Conservation (phyloP, 1,140 invertebrate genomes). For the Ditylenchus dipsaci region DNA sequence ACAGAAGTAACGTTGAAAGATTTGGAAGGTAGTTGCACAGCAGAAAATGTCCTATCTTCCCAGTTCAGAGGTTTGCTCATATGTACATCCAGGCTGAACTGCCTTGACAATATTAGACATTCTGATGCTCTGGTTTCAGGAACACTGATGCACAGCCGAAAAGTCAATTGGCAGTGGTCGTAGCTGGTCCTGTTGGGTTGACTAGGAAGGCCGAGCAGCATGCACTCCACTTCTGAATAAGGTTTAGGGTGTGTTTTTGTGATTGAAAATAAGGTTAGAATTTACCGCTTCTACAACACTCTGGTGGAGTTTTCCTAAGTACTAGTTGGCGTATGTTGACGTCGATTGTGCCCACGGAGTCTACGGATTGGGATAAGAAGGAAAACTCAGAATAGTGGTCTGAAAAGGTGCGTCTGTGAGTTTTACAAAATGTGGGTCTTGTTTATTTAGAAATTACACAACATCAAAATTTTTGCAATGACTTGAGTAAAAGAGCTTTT, state of each 20-base stretch:
- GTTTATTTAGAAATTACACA: no score
- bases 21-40: not conserved
- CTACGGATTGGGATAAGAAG: no score
- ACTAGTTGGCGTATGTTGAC: not conserved
- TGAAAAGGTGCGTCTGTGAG: no score
- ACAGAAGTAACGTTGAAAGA: not conserved
- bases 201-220: not conserved
- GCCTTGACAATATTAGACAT: not conserved
- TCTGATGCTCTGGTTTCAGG: not conserved
- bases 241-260: not conserved
- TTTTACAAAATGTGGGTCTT: no score
- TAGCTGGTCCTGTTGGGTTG: not conserved
- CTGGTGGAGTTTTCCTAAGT: not conserved
- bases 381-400: no score
- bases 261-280: not conserved
- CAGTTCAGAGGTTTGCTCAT: not conserved
- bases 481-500: no score
- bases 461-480: no score
- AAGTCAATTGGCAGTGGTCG: not conserved
- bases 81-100: not conserved
- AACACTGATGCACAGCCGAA: not conserved
- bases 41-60: not conserved
- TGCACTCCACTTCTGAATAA: not conserved
- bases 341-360: no score
- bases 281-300: not conserved